Percentiles rank a stretch among this genome's conserved stretches.
phyloP scores from a whole-genome alignment of 2,113 vertebrate genomes.

The Emydura subglobosa region DNA sequence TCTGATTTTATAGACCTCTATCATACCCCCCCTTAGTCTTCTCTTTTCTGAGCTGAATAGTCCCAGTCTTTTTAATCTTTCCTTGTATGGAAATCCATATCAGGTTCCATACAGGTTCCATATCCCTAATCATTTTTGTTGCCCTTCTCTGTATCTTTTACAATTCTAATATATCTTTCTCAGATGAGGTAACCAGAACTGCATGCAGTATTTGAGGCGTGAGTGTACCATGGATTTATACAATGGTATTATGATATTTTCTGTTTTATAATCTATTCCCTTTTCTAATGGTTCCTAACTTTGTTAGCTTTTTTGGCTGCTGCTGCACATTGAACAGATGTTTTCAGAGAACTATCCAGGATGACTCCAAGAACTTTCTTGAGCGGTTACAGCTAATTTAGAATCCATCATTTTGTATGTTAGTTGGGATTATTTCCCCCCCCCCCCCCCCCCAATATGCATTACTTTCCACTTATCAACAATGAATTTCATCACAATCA shows the following conservation, averaged over 20 bases:
- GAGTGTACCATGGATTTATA: neutral
- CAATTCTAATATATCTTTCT: neutral
- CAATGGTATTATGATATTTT: neutral
- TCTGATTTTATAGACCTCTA: neutral
- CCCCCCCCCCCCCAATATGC: too few relatives aligned
- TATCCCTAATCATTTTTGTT: neutral
- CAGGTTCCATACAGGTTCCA: neutral
- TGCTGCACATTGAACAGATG: neutral
- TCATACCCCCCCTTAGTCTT: neutral
- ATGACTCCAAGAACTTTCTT: neutral
- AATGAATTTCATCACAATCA: too few relatives aligned
- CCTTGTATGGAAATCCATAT: neutral
- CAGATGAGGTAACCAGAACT: neutral
- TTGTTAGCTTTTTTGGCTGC: neutral
- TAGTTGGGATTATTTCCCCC: too few relatives aligned
- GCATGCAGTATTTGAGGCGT: neutral
- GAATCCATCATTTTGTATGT: too few relatives aligned
- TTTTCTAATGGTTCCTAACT: neutral
- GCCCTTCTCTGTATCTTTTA: neutral
- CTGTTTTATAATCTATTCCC: neutral
- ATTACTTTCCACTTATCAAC: too few relatives aligned
- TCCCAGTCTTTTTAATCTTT: neutral
- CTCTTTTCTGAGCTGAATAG: neutral
- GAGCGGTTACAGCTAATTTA: neutral
- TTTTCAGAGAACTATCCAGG: neutral